phyloP scores from a whole-genome alignment of 2,113 vertebrate species.

The Psittacus erithacus region DNA sequence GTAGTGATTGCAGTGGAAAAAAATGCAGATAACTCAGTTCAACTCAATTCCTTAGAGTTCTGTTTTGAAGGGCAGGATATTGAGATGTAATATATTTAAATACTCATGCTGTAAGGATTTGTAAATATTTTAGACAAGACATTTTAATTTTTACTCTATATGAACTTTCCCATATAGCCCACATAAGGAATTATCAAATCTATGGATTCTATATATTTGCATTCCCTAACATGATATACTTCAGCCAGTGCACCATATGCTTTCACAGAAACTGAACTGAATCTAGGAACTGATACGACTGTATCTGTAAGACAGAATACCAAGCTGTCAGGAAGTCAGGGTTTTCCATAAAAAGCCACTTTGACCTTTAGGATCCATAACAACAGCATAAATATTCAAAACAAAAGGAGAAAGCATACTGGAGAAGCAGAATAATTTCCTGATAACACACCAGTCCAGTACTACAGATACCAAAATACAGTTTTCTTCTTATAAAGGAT shows the following conservation, averaged over 20 bases:
- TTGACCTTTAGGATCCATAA: neutral
- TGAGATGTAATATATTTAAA: neutral
- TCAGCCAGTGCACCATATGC: neutral
- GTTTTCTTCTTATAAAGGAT: neutral
- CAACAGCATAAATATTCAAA: neutral
- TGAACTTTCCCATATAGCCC: neutral
- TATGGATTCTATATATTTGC: neutral
- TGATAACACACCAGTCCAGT: neutral
- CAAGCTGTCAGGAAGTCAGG: neutral
- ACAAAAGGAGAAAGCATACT: neutral
- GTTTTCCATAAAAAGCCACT: neutral
- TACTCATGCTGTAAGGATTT: neutral
- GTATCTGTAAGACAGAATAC: neutral
- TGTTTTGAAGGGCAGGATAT: neutral
- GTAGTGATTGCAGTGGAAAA: neutral
- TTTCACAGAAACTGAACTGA: neutral
- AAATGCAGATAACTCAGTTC: neutral
- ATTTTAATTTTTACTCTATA: neutral
- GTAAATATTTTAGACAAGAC: neutral
- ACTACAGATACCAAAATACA: neutral
- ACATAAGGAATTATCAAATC: neutral
- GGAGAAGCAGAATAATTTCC: neutral
- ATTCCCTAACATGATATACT: neutral
- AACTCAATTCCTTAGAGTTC: neutral
- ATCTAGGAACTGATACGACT: neutral